Evolutionary conservation across 2,797 vertebrate genomes (phyloP), one percentile per base, ranked within the genome.

Genomic region (Hyperoplus immaculatus): DNA sequence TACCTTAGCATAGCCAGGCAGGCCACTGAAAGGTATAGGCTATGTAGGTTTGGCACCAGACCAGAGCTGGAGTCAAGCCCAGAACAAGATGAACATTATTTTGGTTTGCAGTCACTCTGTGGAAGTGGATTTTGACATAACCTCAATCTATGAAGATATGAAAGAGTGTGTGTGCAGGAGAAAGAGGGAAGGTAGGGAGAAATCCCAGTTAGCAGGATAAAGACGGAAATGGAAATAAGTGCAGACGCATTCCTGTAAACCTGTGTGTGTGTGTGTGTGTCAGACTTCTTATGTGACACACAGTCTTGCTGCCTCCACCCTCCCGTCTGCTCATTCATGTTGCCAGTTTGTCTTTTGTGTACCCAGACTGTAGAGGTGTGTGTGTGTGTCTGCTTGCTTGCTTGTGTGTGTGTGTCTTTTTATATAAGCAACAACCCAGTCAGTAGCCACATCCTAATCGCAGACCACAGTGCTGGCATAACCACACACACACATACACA

Each of bases 31-130:
- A 84, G 80, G 87, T 81, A 29, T 29, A 79, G 79, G 60, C 70
- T 82, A 72, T 82, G 81, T 77, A 76, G 87, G 61, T 88, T 70
- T 85, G 89, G 86, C 69, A 45, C 21, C 0, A 15, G 38, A 80
- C 81, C 87, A 79, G 63, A 80, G 86, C 82, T 93, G 92, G 88
- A 93, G 87, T 62, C 75, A 75, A 78, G 93, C 92, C 91, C 89
- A 93, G 93, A 93, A 94, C 91, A 90, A 93, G 89, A 90, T 84
- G 85, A 90, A 91, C 93, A 90, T 90, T 92, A 91, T 92, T 92
- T 86, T 90, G 91, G 90, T 92, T 92, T 72, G 74, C 83, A 90
- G 80, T 85, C 82, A 77, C 82, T 86, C 77, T 78, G 78, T 91
- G 87, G 89, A 91, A 92, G 87, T 86, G 85, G 83, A 87, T 88